A percentile compares a stretch with the other conserved stretches of the same genome.
Conservation (phyloP, 2,888 invertebrate genomes). For the Conomelus anceps region DNA sequence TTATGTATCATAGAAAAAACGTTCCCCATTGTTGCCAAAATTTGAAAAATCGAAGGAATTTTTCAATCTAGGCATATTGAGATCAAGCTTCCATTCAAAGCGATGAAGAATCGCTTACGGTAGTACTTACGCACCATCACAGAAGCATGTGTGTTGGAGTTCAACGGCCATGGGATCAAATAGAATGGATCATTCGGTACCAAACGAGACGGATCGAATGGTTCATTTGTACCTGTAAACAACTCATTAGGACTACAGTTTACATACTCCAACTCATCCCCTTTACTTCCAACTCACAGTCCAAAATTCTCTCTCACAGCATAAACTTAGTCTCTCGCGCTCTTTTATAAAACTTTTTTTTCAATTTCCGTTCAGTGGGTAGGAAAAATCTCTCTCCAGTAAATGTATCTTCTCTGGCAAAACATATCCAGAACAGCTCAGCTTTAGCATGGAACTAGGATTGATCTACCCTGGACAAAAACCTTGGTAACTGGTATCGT, state of each 20-base stretch:
- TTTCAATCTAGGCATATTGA: too few species aligned
- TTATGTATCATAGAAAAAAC: too few species aligned
- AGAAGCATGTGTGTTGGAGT: not conserved
- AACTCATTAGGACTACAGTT: not conserved
- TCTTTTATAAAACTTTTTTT: not conserved
- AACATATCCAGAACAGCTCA: not conserved
- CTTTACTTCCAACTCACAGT: not conserved
- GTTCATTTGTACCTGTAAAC: not conserved
- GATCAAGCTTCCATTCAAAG: too few species aligned
- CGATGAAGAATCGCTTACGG: too few species aligned
- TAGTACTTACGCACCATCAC: too few species aligned
- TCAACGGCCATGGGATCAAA: not conserved
- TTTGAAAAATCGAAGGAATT: too few species aligned
- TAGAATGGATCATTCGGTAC: not conserved
- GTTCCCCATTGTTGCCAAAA: too few species aligned
- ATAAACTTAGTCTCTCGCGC: not conserved
- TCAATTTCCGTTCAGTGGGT: not conserved
- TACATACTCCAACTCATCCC: not conserved
- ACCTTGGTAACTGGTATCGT: not conserved
- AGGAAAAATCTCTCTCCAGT: not conserved
- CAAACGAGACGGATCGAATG: not conserved
- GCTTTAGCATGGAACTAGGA: not conserved
- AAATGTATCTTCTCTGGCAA: not conserved
- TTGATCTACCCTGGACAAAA: not conserved
- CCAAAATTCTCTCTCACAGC: not conserved